phyloP scores from a whole-genome alignment of 2,888 invertebrate species.

The Serrognathus titanus region DNA sequence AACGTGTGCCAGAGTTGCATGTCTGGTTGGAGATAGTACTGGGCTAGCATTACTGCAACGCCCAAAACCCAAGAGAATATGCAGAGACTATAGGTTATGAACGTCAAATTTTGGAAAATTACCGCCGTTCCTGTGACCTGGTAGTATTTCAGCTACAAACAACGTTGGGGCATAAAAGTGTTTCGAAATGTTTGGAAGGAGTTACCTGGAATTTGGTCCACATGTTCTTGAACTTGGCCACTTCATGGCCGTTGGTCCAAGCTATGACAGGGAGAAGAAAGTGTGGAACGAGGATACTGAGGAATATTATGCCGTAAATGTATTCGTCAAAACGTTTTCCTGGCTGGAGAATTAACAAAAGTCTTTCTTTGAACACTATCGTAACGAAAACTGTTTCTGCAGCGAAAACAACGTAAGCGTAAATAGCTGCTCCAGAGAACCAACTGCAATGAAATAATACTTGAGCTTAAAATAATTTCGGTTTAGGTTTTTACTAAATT shows the following conservation, averaged over 20 bases:
- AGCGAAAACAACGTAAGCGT: constrained; percentile 63
- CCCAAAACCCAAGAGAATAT: constrained; percentile 65
- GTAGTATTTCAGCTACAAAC: constrained; percentile 57
- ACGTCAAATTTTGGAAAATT: constrained; percentile 62
- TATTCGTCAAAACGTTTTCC: constrained; percentile 72
- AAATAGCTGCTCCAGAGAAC: constrained; percentile 64
- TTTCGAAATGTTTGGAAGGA: background rate
- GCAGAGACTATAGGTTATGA: constrained; percentile 63
- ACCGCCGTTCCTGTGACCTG: constrained; percentile 62
- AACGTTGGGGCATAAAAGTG: background rate
- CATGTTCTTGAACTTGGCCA: constrained; percentile 74
- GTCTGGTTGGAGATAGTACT: constrained; percentile 68
- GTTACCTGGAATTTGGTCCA: constrained; percentile 71
- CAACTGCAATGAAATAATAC: constrained; percentile 45
- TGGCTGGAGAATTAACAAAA: constrained; percentile 40
- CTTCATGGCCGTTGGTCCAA: constrained; percentile 68
- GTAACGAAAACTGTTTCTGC: constrained; percentile 55
- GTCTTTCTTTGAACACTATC: constrained; percentile 44
- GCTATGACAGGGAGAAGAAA: constrained; percentile 66
- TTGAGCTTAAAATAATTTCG: background rate
- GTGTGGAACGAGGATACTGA: constrained; percentile 69
- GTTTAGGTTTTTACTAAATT: no score
- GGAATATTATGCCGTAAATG: constrained; percentile 70
- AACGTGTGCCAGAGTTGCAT: constrained; percentile 71
- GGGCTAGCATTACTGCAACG: constrained; percentile 63